Evolutionary conservation across 2,888 invertebrate species (phyloP), one percentile per base, ranked within the genome.

Genomic region (Melanargia galathea): DNA sequence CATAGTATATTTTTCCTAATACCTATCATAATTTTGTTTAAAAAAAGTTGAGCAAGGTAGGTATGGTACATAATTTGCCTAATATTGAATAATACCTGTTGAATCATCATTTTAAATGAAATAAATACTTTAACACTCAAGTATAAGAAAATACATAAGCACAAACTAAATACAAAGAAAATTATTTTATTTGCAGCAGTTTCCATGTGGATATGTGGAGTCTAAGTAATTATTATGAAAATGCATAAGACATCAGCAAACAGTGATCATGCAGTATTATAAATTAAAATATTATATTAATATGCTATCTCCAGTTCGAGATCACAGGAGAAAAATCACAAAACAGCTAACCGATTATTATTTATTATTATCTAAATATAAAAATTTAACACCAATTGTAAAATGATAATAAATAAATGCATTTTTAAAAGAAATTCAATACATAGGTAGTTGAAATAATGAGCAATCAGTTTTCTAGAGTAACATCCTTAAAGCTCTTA

Each of bases 401-500:
- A 52, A 48, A 58, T 62, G 52, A 66, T 38, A 75, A 76, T 74
- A 81, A 75, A 79, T 86, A 86, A 87, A 87, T 86, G 82, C 84
- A 80, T 76, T 75, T 74, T 56, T 51, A 63, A 65, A 63, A 45
- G 69, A 74, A 73, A 70, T 70, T 73, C 75, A 71, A 74, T 79
- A 80, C 18, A 20, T 40, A 40, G n/a, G 16, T 40, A 59, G 18
- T 51, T 76, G 75, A 78, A 83, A 78, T 70, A 73, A 81, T 88
- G 88, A 88, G 88, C 88, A 90, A 89, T 82, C 73, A 78, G 77
- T 81, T 83, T 82, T 80, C 79, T 83, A 82, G 68, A 78, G 79
- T 82, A 83, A 82, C 76, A 78, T 80, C 73, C 76, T 88, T 90
- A 90, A 90, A 90, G 88, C 89, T 89, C 82, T 84, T 81, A 74